Evolutionary conservation across 2,888 invertebrate species (phyloP).

Genomic region (Epinotia bilunana): DNA sequence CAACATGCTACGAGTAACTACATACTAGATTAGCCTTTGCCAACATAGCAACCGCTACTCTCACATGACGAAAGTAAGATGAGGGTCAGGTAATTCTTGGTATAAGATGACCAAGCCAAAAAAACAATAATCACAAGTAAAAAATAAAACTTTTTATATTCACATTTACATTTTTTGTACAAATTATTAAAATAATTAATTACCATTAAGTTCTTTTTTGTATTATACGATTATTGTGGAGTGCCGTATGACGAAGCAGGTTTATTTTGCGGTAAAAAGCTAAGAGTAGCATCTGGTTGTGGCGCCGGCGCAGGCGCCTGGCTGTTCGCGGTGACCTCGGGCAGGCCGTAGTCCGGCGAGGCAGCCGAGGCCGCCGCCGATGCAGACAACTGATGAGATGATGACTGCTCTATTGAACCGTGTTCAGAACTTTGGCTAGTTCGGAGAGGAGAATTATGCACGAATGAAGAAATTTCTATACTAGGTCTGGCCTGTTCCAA

Average conservation of each 20-base stretch:
- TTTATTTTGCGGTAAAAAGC: constrained; percentile 70
- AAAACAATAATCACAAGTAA: background rate
- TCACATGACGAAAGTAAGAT: background rate
- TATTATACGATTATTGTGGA: constrained; percentile 60
- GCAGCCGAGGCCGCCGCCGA: constrained; percentile 46
- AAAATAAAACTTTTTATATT: constrained; percentile 10
- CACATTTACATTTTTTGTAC: background rate
- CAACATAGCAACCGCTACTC: background rate
- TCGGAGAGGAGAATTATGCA: constrained; percentile 65
- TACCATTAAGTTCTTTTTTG: background rate
- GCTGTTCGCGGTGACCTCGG: constrained; percentile 55
- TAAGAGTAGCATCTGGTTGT: constrained; percentile 55
- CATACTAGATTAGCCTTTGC: no score
- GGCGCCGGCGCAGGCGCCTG: constrained; percentile 48
- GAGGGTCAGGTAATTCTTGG: no score
- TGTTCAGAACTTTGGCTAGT: constrained; percentile 46
- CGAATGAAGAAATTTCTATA: constrained; percentile 75
- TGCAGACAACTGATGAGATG: constrained; percentile 51
- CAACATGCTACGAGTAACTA: no score
- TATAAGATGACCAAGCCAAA: background rate
- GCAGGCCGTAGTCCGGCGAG: constrained; percentile 61
- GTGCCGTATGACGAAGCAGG: constrained; percentile 69
- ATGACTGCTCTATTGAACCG: constrained; percentile 49
- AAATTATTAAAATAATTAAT: background rate
- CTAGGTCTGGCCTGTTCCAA: constrained; percentile 74